These are phyloP conservation scores for Ornithorhynchus anatinus DNA, from an alignment of 2,113 vertebrate genomes.

Conservation along the genomic window DNA sequence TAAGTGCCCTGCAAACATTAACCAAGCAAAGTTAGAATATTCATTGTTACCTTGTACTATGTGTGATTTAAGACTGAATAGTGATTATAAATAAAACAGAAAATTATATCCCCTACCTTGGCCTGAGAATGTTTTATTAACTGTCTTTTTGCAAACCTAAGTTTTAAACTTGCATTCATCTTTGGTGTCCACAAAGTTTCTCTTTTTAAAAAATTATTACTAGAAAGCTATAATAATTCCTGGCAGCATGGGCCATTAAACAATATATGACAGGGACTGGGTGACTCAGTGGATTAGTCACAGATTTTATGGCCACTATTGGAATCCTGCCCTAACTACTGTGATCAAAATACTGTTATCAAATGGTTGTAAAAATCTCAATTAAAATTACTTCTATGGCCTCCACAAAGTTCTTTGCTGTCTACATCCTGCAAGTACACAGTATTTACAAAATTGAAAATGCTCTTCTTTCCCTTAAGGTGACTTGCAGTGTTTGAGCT, in stretches of 20 bases:
- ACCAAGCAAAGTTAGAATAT: constrained; percentile 92
- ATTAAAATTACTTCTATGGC: constrained; percentile 78
- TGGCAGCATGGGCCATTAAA: constrained; percentile 76
- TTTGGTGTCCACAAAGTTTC: constrained; percentile 67
- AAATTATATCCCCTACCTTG: constrained; percentile 15
- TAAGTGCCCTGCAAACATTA: constrained; percentile 99
- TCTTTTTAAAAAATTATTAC: constrained; percentile 69
- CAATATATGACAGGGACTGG: constrained; percentile 76
- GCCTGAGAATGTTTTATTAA: constrained; percentile 41
- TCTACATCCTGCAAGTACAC: constrained; percentile 56
- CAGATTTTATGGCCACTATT: constrained; percentile 76
- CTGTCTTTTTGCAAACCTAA: constrained; percentile 31
- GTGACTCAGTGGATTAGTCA: constrained; percentile 80
- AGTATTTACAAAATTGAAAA: constrained; percentile 67
- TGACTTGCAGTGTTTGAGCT: too few relatives aligned
- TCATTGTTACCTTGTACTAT: constrained; percentile 82
- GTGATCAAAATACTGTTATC: constrained; percentile 80
- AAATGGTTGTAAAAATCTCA: constrained; percentile 79
- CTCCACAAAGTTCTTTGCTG: constrained; percentile 67
- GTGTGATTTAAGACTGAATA: constrained; percentile 69
- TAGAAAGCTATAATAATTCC: constrained; percentile 75
- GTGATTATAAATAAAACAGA: constrained; percentile 39
- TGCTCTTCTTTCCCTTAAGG: constrained; percentile 60
- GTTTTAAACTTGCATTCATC: constrained; percentile 60
- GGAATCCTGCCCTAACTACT: constrained; percentile 77